These are phyloP conservation scores for Loxodonta africana DNA, from an alignment of 2,113 vertebrate genomes.

Conservation along the genomic window DNA sequence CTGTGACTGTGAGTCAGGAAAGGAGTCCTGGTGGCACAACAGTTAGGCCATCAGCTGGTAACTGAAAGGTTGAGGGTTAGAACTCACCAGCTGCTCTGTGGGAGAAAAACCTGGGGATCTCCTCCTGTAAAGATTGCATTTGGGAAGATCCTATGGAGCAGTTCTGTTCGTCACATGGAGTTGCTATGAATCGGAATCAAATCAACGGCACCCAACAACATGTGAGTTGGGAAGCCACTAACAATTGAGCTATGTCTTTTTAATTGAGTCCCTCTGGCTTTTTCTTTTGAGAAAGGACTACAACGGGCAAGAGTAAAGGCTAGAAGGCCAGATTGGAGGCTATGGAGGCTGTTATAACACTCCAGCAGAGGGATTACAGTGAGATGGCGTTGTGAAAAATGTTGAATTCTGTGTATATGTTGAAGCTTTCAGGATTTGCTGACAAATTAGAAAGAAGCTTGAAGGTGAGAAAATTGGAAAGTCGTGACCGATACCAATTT, in stretches of 20 bases:
- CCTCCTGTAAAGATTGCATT: not conserved
- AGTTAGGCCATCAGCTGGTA: not conserved
- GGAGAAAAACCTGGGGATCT: not conserved
- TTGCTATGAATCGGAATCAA: not conserved
- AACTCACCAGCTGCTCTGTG: not conserved
- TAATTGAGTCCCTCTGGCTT: not conserved
- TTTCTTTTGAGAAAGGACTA: not conserved
- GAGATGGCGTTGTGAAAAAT: not conserved
- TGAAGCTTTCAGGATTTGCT: not conserved
- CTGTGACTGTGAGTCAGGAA: not conserved
- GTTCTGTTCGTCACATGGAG: not conserved
- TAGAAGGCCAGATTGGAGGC: not conserved
- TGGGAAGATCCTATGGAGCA: not conserved
- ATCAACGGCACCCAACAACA: not conserved
- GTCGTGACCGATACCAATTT: not conserved
- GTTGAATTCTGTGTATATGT: not conserved
- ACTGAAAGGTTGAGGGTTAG: not conserved
- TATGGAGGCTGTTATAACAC: rapidly evolving
- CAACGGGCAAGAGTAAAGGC: not conserved
- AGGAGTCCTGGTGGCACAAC: not conserved
- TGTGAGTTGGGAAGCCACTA: not conserved
- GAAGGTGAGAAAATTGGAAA: not conserved
- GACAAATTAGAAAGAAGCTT: not conserved
- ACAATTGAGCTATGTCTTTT: not conserved
- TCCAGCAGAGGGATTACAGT: not conserved